These are phyloP conservation scores for Caenorhabditis sulstoni DNA, from an alignment of 2,888 invertebrate species.

Conservation along the genomic window DNA sequence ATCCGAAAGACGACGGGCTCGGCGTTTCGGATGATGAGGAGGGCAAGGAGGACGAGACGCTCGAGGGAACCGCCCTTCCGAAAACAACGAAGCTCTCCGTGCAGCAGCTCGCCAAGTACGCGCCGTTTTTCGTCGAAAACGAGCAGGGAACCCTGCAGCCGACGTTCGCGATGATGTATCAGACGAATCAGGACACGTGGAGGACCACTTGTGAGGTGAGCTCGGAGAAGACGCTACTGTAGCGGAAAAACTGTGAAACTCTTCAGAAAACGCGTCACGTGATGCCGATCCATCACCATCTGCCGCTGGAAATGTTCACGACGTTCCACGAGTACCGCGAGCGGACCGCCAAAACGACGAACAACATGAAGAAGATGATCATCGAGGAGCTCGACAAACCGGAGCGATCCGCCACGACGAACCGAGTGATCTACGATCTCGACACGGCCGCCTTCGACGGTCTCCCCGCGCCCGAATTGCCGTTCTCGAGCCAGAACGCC, in stretches of 20 bases:
- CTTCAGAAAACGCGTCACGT: slow-evolving; percentile 39
- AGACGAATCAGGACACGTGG: slow-evolving; percentile 40
- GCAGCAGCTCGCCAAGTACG: slow-evolving; percentile 59
- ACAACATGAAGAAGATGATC: slow-evolving; percentile 82
- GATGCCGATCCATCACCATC: slow-evolving; percentile 50
- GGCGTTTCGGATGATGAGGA: slow-evolving; percentile 37
- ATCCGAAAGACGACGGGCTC: slow-evolving; percentile 10
- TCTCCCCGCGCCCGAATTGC: slow-evolving; percentile 22
- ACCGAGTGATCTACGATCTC: slow-evolving; percentile 86
- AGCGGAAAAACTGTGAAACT: not conserved
- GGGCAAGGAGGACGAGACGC: slow-evolving; percentile 34
- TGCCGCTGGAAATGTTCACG: slow-evolving; percentile 57
- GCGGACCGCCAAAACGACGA: slow-evolving; percentile 34
- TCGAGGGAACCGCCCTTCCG: slow-evolving; percentile 14
- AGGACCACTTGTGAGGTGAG: slow-evolving; percentile 43
- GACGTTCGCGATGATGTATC: slow-evolving; percentile 33
- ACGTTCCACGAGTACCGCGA: slow-evolving; percentile 22
- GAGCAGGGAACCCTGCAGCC: slow-evolving; percentile 43
- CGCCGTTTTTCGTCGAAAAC: slow-evolving; percentile 59
- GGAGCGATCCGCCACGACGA: slow-evolving; percentile 84
- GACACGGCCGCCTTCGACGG: slow-evolving; percentile 81
- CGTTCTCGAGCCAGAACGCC: slow-evolving; percentile 19
- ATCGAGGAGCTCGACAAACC: slow-evolving; percentile 86
- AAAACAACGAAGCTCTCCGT: slow-evolving; percentile 53
- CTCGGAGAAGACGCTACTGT: not conserved